Evolutionary conservation across 2,113 vertebrate genomes (phyloP).

Genomic region (Scomber japonicus): DNA sequence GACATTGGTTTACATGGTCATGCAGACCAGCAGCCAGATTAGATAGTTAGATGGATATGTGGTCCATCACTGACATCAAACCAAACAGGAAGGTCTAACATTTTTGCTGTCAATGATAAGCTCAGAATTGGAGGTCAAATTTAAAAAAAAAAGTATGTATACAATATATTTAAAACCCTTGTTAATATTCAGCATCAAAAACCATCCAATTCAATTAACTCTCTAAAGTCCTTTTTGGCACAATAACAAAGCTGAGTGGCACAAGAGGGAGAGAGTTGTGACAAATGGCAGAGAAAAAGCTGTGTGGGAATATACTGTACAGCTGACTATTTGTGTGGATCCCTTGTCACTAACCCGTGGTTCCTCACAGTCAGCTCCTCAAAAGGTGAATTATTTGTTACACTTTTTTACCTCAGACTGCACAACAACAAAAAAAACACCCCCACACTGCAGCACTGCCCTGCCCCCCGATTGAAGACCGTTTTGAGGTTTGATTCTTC

Average conservation of each 20-base stretch:
- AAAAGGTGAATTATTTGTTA: not conserved
- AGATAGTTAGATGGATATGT: not conserved
- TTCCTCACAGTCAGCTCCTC: not conserved
- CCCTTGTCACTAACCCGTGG: not conserved
- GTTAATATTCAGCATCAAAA: not conserved
- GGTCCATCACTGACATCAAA: not conserved
- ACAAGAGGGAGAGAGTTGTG: not conserved
- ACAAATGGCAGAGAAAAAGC: not conserved
- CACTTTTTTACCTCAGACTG: not conserved
- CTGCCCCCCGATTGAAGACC: too few species aligned
- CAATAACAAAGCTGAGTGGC: not conserved
- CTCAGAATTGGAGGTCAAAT: not conserved
- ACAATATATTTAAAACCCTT: not conserved
- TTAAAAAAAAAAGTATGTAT: not conserved
- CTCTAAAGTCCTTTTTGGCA: not conserved
- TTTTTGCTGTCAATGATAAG: not conserved
- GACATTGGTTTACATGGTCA: constrained; percentile 6
- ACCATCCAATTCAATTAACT: not conserved
- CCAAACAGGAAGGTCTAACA: not conserved
- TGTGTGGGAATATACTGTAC: not conserved
- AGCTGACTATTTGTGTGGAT: not conserved
- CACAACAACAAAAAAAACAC: too few species aligned
- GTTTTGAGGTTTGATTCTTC: too few species aligned
- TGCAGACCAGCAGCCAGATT: not conserved
- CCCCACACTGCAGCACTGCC: too few species aligned